Base-by-base conservation (phyloP, 2,888 invertebrate species). In the Chloromyia formosa region DNA sequence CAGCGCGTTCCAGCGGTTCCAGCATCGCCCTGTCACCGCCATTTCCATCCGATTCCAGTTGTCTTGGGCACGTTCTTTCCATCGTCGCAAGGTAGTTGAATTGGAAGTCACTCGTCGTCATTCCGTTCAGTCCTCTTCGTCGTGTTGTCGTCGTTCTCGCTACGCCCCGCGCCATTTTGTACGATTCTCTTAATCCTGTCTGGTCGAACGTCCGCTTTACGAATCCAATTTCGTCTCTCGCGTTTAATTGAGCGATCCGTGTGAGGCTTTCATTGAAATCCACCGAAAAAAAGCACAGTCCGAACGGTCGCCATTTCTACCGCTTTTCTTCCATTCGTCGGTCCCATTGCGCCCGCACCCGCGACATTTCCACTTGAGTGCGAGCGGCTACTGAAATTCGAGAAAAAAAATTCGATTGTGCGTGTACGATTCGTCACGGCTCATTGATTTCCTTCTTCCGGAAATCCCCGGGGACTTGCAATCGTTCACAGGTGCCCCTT, bases 151-250 rank as follows among this genome's bases (percentile, higher is more conserved):
- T 18, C 22, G 2, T 16, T 35, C 18, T 56, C 40, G 71, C 56
- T 71, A 71, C 71, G 71, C 71, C 71, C 71, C 71, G 71, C 71
- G 71, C 71, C 71, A 71, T 81, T 78, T 79, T 82, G 84, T 83
- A 85, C 45, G 49, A 72, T 10, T 9, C 16, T 53, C 14, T 45
- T 60, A 22, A 18, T 5, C 20, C 23, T n/a, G 23, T 42, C 64
- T 40, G 20, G 64, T n/a, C 18, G 64, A 40, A 14, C 45, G 64
- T 14, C 9, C 40, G 45, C 16, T 40, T 18, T 23, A 62, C 4
- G 22, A 66, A 49, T 16, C 1, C n/a, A 22, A 49, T n/a, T 49
- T 23, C 5, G 16, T 27, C 12, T 20, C 42, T 35, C 27, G 27
- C 27, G 27, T 35, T 35, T 35, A 2, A 22, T 23, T 14, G 66